Conservation (phyloP, 2,888 invertebrate genomes). For the Hyposoter didymator region DNA sequence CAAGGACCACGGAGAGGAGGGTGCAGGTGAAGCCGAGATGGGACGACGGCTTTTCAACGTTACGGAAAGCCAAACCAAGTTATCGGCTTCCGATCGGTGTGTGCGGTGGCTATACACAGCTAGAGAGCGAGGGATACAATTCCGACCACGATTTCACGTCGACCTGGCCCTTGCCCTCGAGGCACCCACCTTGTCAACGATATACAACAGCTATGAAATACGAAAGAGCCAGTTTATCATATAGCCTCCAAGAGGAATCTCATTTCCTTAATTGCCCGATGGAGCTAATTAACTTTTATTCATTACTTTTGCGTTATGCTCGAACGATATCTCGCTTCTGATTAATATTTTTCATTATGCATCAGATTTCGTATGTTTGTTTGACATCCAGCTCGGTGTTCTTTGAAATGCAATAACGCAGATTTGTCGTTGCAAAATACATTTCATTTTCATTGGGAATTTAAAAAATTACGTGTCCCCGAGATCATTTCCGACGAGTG, state of each 20-base stretch:
- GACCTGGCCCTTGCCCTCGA: conserved; percentile 39
- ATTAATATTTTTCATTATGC: background rate
- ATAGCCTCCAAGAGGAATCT: background rate
- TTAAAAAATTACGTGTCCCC: no score
- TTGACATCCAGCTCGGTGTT: background rate
- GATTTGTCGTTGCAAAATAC: background rate
- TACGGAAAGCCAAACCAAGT: conserved; percentile 66
- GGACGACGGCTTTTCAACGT: conserved; percentile 63
- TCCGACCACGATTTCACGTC: conserved; percentile 49
- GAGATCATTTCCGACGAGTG: no score
- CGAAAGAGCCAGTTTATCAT: background rate
- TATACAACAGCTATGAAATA: conserved; percentile 7
- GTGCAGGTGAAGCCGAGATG: conserved; percentile 40
- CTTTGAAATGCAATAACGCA: background rate
- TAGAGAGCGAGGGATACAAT: conserved; percentile 23
- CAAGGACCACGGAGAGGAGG: conserved; percentile 47
- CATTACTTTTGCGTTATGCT: background rate
- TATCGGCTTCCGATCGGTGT: conserved; percentile 67
- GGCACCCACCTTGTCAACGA: background rate
- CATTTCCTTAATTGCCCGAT: background rate
- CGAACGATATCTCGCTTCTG: background rate
- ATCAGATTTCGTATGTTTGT: background rate
- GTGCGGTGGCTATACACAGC: conserved; percentile 35
- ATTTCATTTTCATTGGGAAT: no score
- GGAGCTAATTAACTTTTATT: background rate